Percentiles rank a stretch among this genome's conserved stretches.
Evolutionary conservation across 2,113 vertebrate species (phyloP).

Genomic region (Pygoscelis antarcticus): DNA sequence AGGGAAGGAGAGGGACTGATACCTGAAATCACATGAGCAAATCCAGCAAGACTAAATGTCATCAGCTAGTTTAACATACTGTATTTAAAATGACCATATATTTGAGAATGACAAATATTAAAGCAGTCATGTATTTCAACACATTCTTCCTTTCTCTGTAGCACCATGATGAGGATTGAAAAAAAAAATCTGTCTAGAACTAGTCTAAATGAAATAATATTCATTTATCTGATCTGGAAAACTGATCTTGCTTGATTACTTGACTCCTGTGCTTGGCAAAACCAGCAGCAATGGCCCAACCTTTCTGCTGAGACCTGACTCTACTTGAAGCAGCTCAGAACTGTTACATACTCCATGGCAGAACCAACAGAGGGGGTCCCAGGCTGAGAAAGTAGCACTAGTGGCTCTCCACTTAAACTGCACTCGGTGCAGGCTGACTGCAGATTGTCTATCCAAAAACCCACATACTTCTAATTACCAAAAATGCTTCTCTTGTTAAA

Average conservation of each 20-base stretch:
- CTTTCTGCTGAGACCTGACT: neutral
- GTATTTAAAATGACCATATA: neutral
- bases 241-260: neutral
- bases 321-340: neutral
- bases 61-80: neutral
- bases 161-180: neutral
- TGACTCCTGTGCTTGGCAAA: neutral
- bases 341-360: neutral
- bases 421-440: neutral
- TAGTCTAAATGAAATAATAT: neutral
- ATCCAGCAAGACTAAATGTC: neutral
- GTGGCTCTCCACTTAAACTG: neutral
- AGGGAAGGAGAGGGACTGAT: neutral
- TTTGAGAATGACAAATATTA: neutral
- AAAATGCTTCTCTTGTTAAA: neutral
- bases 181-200: neutral
- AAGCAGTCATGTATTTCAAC: neutral
- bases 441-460: neutral
- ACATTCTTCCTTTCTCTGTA: neutral
- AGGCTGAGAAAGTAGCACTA: neutral
- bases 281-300: neutral
- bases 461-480: neutral
- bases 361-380: neutral
- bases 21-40: neutral
- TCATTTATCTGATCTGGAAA: neutral